Base-by-base conservation (phyloP, 2,888 invertebrate species). In the Ecdyonurus torrentis region DNA sequence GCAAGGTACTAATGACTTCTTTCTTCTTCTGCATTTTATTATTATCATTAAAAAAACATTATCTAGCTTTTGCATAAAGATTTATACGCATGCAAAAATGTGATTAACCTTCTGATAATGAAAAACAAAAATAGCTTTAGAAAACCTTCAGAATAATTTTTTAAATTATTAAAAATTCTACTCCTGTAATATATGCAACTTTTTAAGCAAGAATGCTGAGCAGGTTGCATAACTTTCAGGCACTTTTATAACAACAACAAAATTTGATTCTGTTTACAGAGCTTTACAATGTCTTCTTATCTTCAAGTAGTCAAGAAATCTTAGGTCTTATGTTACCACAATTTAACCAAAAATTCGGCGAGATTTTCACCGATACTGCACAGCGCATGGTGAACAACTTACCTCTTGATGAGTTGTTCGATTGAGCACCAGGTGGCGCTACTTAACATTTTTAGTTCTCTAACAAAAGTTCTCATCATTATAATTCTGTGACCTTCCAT, bases 221-320 rank as follows among this genome's bases (percentile, higher is more conserved):
- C 58, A 58, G 7, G 58, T 19, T 7, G 37, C 37, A 37, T 37
- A 5, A 37, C 15, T 5, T 37, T 10, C 5, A 37, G 7, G 37
- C 37, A 37, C 37, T 15, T 37, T 37, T 37, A 37, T 37, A 37
- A 10, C 7, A 37, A 15, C 5, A 15, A 37, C 37, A 10, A 15
- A n/a, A 37, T 37, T 55, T 55, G 55, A 55, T 37, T 15, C 7
- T 37, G 37, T 5, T 55, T 55, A 20, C 55, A 55, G 55, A 55
- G 55, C 55, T 55, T 5, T 60, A 60, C 60, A 60, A 60, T 25
- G 19, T 37, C 10, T 60, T 60, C 60, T 25, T 60, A n/a, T 18
- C 25, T 15, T 18, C 25, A 60, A 60, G 60, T 25, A 24, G 25
- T 20, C 20, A 2, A 2, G 60, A 60, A 20, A 37, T 60, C 2